Percentiles rank a stretch among this genome's conserved stretches.
Conservation (phyloP, 2,888 invertebrate genomes). For the Tachystola acroxantha region DNA sequence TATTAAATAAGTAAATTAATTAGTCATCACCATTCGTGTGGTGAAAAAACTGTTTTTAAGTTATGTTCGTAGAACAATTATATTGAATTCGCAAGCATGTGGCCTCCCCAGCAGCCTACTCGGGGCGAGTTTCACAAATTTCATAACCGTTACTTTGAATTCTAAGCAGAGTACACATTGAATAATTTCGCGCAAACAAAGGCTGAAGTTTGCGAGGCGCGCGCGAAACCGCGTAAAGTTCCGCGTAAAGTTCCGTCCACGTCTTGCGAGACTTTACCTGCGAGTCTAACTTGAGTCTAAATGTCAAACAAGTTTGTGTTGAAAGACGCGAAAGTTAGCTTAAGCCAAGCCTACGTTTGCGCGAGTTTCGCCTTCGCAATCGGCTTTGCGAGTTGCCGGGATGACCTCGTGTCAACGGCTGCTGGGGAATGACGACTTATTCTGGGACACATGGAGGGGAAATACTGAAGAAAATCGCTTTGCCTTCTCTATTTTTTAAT, state of each 20-base stretch:
- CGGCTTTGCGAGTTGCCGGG: background rate
- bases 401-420: no score
- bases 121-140: background rate
- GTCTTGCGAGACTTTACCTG: constrained; percentile 15
- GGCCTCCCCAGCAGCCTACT: constrained; percentile 13
- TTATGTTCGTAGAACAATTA: constrained; percentile 66
- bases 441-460: no score
- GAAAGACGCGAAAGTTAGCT: constrained; percentile 19
- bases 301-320: constrained; percentile 30
- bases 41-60: constrained; percentile 48
- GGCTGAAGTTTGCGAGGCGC: constrained; percentile 1
- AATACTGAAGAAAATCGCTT: no score
- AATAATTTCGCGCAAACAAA: constrained; percentile 8
- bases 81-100: constrained; percentile 3
- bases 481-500: no score
- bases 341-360: constrained; percentile 14
- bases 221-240: constrained; percentile 9
- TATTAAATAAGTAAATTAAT: constrained; percentile 21
- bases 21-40: constrained; percentile 50
- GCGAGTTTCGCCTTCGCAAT: constrained; percentile 6
- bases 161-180: constrained; percentile 5
- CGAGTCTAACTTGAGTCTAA: constrained; percentile 14
- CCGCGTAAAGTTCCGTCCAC: constrained; percentile 11
- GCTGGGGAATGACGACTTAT: no score
- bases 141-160: constrained; percentile 1